Conservation (phyloP, 2,888 invertebrate species). For the Callyntrura sp. region DNA sequence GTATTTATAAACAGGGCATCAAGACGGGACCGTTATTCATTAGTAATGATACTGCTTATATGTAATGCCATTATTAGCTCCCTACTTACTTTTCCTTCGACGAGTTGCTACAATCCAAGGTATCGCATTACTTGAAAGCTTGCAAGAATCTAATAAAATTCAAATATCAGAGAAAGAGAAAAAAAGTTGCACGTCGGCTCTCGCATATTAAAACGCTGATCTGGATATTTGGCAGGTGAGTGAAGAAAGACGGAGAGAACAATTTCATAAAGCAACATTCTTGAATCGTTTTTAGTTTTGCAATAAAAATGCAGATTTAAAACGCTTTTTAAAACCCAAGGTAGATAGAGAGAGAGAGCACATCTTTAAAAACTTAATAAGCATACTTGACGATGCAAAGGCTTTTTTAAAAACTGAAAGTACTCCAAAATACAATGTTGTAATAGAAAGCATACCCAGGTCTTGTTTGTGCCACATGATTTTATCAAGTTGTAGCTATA, state of each 20-base stretch:
- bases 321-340: neutral
- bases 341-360: neutral
- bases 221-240: neutral
- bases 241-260: too few relatives aligned
- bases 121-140: constrained; percentile 2
- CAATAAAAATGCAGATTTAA: neutral
- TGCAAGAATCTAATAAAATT: neutral
- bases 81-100: neutral
- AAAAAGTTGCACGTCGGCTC: constrained; percentile 30
- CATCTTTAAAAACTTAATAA: too few relatives aligned
- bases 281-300: neutral
- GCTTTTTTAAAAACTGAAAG: constrained; percentile 7
- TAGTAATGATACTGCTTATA: neutral
- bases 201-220: constrained; percentile 23
- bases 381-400: too few relatives aligned
- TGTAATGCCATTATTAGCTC: neutral
- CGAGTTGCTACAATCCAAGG: neutral
- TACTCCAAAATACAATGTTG: neutral
- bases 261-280: neutral
- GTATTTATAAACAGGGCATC: too few relatives aligned
- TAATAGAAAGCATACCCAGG: too few relatives aligned
- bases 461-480: neutral
- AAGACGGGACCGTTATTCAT: too few relatives aligned
- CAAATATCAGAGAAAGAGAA: neutral
- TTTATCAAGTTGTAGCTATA: neutral